These are phyloP conservation scores for Oxyteleia sp. DNA, from an alignment of 2,888 invertebrate species.

Conservation along the genomic window DNA sequence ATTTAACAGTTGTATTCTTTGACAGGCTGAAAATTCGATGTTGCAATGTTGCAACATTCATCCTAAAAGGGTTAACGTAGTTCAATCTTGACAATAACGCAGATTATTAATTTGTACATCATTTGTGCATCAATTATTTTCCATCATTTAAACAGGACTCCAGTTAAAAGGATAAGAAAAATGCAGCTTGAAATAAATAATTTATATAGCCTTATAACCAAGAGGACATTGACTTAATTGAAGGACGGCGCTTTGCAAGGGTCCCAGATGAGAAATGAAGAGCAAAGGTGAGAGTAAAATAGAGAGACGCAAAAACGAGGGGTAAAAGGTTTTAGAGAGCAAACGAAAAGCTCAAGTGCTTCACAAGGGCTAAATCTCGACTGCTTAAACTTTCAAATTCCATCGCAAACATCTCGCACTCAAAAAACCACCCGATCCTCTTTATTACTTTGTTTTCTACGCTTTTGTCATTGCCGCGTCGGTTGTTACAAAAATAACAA, in stretches of 20 bases:
- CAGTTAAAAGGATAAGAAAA: slow-evolving; percentile 26
- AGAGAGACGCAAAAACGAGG: slow-evolving; percentile 65
- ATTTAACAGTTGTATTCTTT: too few species aligned
- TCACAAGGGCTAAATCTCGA: slow-evolving; percentile 70
- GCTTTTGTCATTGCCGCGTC: slow-evolving; percentile 33
- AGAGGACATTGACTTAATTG: slow-evolving; percentile 66
- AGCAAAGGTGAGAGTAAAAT: slow-evolving; percentile 55
- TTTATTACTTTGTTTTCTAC: slow-evolving; percentile 62
- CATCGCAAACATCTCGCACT: slow-evolving; percentile 69
- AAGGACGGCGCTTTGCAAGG: slow-evolving; percentile 53
- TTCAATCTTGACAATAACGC: too few species aligned
- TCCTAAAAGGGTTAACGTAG: too few species aligned
- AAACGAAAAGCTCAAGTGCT: slow-evolving; percentile 71
- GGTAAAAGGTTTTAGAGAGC: slow-evolving; percentile 71
- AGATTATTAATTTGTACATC: too few species aligned
- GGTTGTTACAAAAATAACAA: slow-evolving; percentile 62
- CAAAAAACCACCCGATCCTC: slow-evolving; percentile 61
- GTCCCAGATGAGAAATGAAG: slow-evolving; percentile 54
- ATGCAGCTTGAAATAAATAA: slow-evolving; percentile 51
- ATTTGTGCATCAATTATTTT: too few species aligned
- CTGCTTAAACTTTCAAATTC: slow-evolving; percentile 73
- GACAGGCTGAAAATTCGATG: too few species aligned
- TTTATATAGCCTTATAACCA: slow-evolving; percentile 47
- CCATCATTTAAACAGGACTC: neutral
- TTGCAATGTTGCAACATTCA: too few species aligned